Evolutionary conservation across 2,797 vertebrate genomes (phyloP), one percentile per base, ranked within the genome.

Genomic region (Sebastolobus altivelis): DNA sequence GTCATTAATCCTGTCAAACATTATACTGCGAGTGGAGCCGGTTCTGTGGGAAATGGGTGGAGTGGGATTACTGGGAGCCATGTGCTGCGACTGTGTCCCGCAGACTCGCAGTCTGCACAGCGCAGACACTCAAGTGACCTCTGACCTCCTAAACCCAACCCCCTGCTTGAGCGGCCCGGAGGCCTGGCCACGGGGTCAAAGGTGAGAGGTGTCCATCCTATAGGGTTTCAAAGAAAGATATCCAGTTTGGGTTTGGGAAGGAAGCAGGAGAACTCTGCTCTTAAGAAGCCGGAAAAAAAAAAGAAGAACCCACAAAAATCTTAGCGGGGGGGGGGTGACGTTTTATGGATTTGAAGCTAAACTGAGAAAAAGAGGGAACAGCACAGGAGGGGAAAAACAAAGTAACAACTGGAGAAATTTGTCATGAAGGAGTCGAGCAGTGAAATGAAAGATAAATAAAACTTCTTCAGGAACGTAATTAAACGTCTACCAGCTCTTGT

Each of bases 71-170:
- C 90, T 71, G 84, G 65, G 87, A 87, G 89, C 91, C 89, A 90
- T 91, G 87, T 92, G 92, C 90, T 87, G 74, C 43, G 29, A 90
- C 91, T 91, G 81, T 66, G 90, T 89, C 80, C 91, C 59, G 82
- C 90, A 96, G 95, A 95, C 95, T 91, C 84, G 87, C 83, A 92
- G 95, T 95, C 95, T 96, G 91, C 92, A 83, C 88, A 77, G 81
- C 87, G 83, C 81, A 92, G 93, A 92, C 92, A 87, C 88, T 86
- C 88, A 82, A 79, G 76, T 77, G 87, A 90, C 92, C 92, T 79
- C 77, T 83, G 88, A 92, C 92, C 95, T 87, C 66, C 79, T 87
- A 89, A 82, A 49, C 29, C 82, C 84, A 85, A 77, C 58, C 40
- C 72, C 54, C 55, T 16, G 71, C 85, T 83, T 66, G 86, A 92